phyloP scores from a whole-genome alignment of 2,888 invertebrate genomes.

The Chloroclysta siterata region DNA sequence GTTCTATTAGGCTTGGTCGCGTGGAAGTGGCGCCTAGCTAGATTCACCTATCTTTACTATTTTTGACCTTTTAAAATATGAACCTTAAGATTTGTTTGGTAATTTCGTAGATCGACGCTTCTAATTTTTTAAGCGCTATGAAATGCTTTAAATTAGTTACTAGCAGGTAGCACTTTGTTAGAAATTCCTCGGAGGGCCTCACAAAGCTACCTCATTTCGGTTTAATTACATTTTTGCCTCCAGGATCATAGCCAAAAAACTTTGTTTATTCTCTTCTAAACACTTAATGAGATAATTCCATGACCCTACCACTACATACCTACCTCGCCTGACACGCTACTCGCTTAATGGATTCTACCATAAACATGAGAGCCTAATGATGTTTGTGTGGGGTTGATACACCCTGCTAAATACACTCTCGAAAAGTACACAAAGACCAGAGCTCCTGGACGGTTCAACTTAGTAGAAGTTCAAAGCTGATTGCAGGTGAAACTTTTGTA shows the following conservation, averaged over 20 bases:
- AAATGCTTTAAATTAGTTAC: background rate
- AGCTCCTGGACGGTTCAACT: constrained; percentile 18
- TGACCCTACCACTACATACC: constrained; percentile 23
- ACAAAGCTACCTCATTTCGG: constrained; percentile 17
- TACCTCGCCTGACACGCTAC: constrained; percentile 14
- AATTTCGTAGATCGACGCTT: background rate
- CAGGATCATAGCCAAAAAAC: constrained; percentile 21
- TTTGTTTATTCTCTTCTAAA: constrained; percentile 27
- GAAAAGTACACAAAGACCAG: constrained; percentile 24
- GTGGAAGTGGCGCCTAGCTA: too few relatives aligned
- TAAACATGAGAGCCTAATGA: constrained; percentile 52
- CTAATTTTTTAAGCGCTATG: background rate
- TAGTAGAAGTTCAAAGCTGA: constrained; percentile 8
- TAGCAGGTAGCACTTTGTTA: constrained; percentile 1
- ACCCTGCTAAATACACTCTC: constrained; percentile 26
- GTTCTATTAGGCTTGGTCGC: too few relatives aligned
- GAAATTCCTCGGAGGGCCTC: constrained; percentile 10
- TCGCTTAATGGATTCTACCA: constrained; percentile 46
- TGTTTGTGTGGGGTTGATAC: constrained; percentile 51
- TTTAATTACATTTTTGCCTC: constrained; percentile 29
- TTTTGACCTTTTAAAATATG: too few relatives aligned
- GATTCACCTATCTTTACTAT: too few relatives aligned
- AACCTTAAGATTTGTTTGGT: background rate
- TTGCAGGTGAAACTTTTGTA: constrained; percentile 6
- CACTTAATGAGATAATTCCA: constrained; percentile 35